Evolutionary conservation across 1,140 invertebrate species (phyloP).

Genomic region (Pemphigus obesinymphae): DNA sequence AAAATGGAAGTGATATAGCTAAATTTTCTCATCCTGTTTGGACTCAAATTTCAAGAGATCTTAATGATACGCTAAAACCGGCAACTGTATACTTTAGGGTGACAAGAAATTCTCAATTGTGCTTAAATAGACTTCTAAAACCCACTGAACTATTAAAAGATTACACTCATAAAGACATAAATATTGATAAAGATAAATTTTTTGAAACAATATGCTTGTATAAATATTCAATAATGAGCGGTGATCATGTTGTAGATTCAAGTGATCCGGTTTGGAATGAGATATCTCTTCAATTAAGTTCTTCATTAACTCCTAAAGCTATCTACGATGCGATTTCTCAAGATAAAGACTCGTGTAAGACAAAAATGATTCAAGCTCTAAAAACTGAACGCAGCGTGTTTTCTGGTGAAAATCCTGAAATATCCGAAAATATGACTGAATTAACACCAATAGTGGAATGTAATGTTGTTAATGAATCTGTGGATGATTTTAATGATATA

Average conservation of each 20-base stretch:
- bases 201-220: constrained; percentile 34
- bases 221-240: constrained; percentile 37
- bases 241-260: constrained; percentile 8
- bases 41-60: constrained; percentile 34
- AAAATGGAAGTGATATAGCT: constrained; percentile 22
- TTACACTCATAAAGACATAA: not conserved
- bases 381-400: constrained; percentile 28
- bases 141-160: not conserved
- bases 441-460: constrained; percentile 26
- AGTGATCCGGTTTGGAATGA: constrained; percentile 36
- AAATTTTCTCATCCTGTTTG: constrained; percentile 38
- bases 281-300: constrained; percentile 21
- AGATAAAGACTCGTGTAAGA: constrained; percentile 9
- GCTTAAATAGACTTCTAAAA: constrained; percentile 21
- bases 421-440: constrained; percentile 23
- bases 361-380: constrained; percentile 34
- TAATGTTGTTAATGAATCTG: not conserved
- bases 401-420: constrained; percentile 14
- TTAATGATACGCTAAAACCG: constrained; percentile 14
- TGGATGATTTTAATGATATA: not conserved
- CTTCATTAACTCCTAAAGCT: not conserved
- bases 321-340: not conserved
- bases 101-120: constrained; percentile 26
- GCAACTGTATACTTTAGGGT: constrained; percentile 35
- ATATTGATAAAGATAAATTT: not conserved